Conservation (phyloP, 1,140 invertebrate species). For the Formica selysi region DNA sequence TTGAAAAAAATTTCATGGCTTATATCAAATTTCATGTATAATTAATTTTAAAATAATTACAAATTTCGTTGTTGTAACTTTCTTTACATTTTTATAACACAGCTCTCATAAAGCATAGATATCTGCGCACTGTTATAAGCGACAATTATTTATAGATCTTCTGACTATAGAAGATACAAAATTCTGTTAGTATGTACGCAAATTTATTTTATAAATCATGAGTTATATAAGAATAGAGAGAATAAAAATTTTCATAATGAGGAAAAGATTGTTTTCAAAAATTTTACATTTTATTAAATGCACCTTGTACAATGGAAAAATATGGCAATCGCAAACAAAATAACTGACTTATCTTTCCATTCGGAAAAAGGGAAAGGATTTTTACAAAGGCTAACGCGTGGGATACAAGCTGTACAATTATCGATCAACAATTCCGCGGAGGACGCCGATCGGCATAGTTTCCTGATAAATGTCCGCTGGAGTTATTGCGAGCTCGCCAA, state of each 20-base stretch:
- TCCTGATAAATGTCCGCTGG: slow-evolving; percentile 74
- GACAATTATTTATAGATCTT: not conserved
- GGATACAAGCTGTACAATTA: slow-evolving; percentile 29
- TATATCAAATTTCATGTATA: slow-evolving; percentile 45
- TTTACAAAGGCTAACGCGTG: not conserved
- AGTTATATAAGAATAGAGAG: no score
- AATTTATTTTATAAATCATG: not conserved
- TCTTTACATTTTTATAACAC: slow-evolving; percentile 21
- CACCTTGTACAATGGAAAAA: not conserved
- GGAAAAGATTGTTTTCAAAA: no score
- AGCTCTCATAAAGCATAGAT: not conserved
- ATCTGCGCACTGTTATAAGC: not conserved
- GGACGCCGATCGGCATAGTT: slow-evolving; percentile 64
- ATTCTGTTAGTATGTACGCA: not conserved
- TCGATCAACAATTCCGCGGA: slow-evolving; percentile 52
- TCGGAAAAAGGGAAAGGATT: not conserved
- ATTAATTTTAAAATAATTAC: slow-evolving; percentile 43
- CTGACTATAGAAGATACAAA: not conserved
- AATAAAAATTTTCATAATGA: no score
- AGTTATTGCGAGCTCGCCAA: slow-evolving; percentile 76
- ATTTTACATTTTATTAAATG: not conserved
- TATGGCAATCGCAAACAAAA: not conserved
- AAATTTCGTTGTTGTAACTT: slow-evolving; percentile 18
- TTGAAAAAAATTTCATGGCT: slow-evolving; percentile 36
- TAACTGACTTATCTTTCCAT: not conserved